Evolutionary conservation across 2,888 invertebrate genomes (phyloP).

Genomic region (Eupithecia tripunctaria): DNA sequence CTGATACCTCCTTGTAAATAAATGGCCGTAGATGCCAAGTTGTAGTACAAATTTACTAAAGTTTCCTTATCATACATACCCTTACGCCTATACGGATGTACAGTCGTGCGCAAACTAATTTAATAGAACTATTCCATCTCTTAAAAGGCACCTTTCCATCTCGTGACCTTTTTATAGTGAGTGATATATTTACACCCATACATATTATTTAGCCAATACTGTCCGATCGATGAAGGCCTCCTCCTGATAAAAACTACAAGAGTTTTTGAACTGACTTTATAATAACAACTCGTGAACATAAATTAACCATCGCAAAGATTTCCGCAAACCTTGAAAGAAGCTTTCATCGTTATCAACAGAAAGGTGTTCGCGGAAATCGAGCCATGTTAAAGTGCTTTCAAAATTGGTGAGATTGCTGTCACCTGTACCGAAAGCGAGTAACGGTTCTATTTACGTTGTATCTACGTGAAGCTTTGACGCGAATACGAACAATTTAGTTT

Average conservation of each 20-base stretch:
- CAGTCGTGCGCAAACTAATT: neutral
- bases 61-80: slow-evolving; percentile 36
- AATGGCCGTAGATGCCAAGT: slow-evolving; percentile 9
- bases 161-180: too few species aligned
- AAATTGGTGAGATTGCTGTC: slow-evolving; percentile 12
- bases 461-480: slow-evolving; percentile 25
- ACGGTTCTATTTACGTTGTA: slow-evolving; percentile 27
- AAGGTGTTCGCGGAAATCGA: neutral
- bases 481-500: slow-evolving; percentile 31
- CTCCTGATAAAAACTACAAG: neutral
- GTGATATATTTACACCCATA: too few species aligned
- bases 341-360: neutral
- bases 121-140: neutral
- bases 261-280: too few species aligned
- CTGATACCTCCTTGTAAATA: neutral
- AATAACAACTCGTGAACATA: too few species aligned
- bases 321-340: neutral
- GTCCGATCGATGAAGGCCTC: too few species aligned
- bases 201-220: too few species aligned
- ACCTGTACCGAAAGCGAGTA: slow-evolving; percentile 22
- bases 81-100: slow-evolving; percentile 24
- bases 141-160: too few species aligned
- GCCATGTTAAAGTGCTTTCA: neutral
- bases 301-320: neutral
- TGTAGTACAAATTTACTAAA: slow-evolving; percentile 28